Conservation (phyloP, 2,888 invertebrate genomes). For the Malthinus seriepunctatus region DNA sequence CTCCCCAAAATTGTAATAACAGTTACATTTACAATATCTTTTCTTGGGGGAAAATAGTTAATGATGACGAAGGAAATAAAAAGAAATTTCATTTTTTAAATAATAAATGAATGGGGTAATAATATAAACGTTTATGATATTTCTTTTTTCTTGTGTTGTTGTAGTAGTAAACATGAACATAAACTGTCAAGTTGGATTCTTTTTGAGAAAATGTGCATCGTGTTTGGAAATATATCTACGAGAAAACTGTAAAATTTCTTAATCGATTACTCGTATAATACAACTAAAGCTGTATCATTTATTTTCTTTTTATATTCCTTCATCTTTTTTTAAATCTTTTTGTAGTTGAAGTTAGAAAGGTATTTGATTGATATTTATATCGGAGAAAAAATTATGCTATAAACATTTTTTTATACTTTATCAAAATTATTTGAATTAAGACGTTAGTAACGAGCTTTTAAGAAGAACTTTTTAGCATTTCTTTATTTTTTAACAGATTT, state of each 20-base stretch:
- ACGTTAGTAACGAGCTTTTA: too few species aligned
- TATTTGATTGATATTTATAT: too few species aligned
- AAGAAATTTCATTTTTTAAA: not conserved
- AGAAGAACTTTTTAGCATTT: too few species aligned
- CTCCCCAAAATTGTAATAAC: too few species aligned
- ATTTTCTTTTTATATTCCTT: slow-evolving; percentile 17
- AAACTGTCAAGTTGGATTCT: slow-evolving; percentile 19
- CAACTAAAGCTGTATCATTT: slow-evolving; percentile 7
- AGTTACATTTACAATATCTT: too few species aligned
- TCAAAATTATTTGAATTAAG: too few species aligned
- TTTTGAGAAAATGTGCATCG: slow-evolving; percentile 6
- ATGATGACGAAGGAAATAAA: too few species aligned
- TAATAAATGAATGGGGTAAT: slow-evolving; percentile 9
- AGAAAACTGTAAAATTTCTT: slow-evolving; percentile 18
- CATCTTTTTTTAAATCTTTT: not conserved
- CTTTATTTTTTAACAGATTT: too few species aligned
- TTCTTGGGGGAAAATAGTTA: too few species aligned
- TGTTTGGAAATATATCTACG: slow-evolving; percentile 12
- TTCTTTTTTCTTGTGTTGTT: slow-evolving; percentile 8
- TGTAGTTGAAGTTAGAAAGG: too few species aligned
- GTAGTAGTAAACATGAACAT: slow-evolving; percentile 17
- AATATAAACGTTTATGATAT: slow-evolving; percentile 8
- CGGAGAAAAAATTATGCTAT: too few species aligned
- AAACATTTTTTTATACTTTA: too few species aligned
- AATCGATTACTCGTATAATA: slow-evolving; percentile 22